These are phyloP conservation scores for Melipona beecheii DNA, from an alignment of 2,888 invertebrate genomes.

Conservation along the genomic window DNA sequence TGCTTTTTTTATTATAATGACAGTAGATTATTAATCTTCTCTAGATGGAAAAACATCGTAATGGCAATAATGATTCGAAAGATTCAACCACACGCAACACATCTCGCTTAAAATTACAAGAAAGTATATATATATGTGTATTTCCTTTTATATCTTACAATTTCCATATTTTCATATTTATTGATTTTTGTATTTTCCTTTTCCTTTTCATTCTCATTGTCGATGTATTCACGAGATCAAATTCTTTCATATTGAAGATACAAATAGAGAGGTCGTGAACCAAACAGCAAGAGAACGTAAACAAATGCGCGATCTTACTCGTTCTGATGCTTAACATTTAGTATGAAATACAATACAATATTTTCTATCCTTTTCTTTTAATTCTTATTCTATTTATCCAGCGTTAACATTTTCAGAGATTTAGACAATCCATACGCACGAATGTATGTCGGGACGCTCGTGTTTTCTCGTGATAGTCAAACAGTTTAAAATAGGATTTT, in stretches of 20 bases:
- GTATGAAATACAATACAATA: background rate
- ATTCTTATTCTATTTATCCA: background rate
- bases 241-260: background rate
- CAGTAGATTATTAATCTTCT: too few species aligned
- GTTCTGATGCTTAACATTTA: background rate
- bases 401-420: background rate
- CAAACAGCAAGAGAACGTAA: constrained; percentile 22
- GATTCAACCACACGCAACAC: background rate
- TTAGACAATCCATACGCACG: background rate
- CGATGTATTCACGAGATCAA: background rate
- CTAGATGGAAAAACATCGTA: background rate
- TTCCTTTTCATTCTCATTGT: background rate
- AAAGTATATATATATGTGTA: background rate
- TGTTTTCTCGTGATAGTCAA: background rate
- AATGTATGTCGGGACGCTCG: background rate
- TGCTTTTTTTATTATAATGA: background rate
- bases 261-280: background rate
- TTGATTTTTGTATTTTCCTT: background rate
- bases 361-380: too few species aligned
- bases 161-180: background rate
- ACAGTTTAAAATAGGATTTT: background rate
- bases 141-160: background rate
- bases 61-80: background rate
- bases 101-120: background rate
- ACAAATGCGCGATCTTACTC: background rate